Percentiles rank a stretch among this genome's conserved stretches.
These are phyloP conservation scores for Drosophila nebulosa DNA, from an alignment of 1,140 invertebrate genomes.

Conservation along the genomic window DNA sequence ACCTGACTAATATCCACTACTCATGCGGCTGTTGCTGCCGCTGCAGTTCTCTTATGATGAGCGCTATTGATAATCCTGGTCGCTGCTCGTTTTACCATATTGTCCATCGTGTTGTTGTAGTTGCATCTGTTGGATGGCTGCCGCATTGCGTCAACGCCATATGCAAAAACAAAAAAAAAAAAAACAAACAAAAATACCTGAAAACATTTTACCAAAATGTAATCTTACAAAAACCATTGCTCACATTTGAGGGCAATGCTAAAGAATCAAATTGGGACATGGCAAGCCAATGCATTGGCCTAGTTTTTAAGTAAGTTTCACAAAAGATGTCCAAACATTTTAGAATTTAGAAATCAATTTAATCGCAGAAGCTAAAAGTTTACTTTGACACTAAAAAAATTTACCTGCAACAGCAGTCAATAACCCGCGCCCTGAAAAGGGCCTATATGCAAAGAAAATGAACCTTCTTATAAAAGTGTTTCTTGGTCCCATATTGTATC, in stretches of 20 bases:
- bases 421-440: too few relatives aligned
- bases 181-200: neutral
- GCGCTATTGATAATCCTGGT: conserved; percentile 64
- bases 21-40: too few relatives aligned
- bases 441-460: too few relatives aligned
- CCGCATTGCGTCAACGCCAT: conserved; percentile 31
- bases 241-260: neutral
- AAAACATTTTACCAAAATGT: too few relatives aligned
- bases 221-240: neutral
- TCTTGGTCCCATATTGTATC: too few relatives aligned
- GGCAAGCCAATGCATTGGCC: neutral
- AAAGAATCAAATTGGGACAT: neutral
- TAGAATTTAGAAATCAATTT: too few relatives aligned
- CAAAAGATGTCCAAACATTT: neutral
- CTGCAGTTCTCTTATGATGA: conserved; percentile 41
- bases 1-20: neutral
- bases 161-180: neutral
- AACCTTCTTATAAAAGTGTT: too few relatives aligned
- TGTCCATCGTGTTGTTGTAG: conserved; percentile 29
- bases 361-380: too few relatives aligned
- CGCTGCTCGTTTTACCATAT: conserved; percentile 10
- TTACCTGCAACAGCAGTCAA: too few relatives aligned
- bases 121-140: conserved; percentile 34
- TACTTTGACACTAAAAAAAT: too few relatives aligned
- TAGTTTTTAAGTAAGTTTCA: neutral